Conservation (phyloP, 2,888 invertebrate genomes). For the Spodoptera picta region DNA sequence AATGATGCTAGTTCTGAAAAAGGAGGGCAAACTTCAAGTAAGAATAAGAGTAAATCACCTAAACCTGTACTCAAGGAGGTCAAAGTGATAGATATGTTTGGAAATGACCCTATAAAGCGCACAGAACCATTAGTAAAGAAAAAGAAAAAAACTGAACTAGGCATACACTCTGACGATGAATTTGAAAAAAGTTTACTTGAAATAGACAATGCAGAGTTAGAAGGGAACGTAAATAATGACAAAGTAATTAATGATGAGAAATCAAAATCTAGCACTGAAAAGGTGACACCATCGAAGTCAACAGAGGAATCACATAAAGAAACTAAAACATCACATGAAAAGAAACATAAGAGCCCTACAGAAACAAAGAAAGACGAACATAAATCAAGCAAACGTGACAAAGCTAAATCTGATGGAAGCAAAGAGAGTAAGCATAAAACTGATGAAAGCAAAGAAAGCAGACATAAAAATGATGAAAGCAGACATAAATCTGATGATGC, state of each 20-base stretch:
- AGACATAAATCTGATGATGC: constrained; percentile 8
- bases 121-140: constrained; percentile 81
- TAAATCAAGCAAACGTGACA: constrained; percentile 17
- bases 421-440: constrained; percentile 16
- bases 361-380: constrained; percentile 22
- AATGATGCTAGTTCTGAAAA: constrained; percentile 61
- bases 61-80: constrained; percentile 73
- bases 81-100: constrained; percentile 89
- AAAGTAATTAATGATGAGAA: constrained; percentile 12
- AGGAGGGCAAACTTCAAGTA: constrained; percentile 65
- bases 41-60: constrained; percentile 62
- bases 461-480: not conserved
- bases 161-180: constrained; percentile 91
- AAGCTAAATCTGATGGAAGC: constrained; percentile 16
- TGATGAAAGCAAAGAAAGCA: constrained; percentile 3
- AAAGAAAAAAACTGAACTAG: constrained; percentile 82
- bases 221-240: constrained; percentile 29
- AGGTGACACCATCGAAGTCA: constrained; percentile 23
- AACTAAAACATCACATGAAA: constrained; percentile 21
- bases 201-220: constrained; percentile 87
- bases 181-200: constrained; percentile 91
- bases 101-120: constrained; percentile 89
- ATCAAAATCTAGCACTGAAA: constrained; percentile 5
- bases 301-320: constrained; percentile 11
- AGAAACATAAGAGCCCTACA: constrained; percentile 30